Evolutionary conservation across 1,140 invertebrate species (phyloP).

Genomic region (Orchestia grillus): DNA sequence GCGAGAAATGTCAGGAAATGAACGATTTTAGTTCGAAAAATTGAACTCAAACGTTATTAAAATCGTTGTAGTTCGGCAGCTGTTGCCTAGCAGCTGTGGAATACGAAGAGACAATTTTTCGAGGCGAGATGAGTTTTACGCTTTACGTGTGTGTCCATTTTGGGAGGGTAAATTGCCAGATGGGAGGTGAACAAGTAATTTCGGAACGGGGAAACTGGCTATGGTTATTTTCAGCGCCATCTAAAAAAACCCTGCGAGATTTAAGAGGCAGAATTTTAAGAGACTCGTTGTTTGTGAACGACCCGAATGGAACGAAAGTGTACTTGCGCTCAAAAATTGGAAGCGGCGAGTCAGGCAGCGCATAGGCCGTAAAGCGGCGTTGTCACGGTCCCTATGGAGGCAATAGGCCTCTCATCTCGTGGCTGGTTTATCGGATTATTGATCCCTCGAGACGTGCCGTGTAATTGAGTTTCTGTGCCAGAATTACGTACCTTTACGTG

Average conservation of each 20-base stretch:
- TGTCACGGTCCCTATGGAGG: not conserved
- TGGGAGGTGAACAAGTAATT: not conserved
- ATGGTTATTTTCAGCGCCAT: not conserved
- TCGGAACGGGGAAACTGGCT: not conserved
- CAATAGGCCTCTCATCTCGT: not conserved
- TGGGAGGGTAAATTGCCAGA: not conserved
- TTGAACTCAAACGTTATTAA: not conserved
- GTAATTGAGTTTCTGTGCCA: conserved; percentile 12
- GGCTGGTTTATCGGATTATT: conserved; percentile 44
- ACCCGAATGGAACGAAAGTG: not conserved
- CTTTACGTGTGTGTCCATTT: no score
- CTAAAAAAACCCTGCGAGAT: not conserved
- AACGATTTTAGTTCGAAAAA: not conserved
- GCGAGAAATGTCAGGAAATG: not conserved
- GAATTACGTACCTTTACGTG: conserved; percentile 44
- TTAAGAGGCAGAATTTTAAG: not conserved
- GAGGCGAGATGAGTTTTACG: no score
- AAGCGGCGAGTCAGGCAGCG: not conserved
- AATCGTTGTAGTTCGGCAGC: not conserved
- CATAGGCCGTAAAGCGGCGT: not conserved
- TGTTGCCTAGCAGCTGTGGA: not conserved
- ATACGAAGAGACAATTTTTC: not conserved
- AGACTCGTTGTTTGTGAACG: not conserved
- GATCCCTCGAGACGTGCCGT: conserved; percentile 3
- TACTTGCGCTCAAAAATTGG: not conserved